phyloP scores from a whole-genome alignment of 2,888 invertebrate genomes.

The Sphinx pinastri region DNA sequence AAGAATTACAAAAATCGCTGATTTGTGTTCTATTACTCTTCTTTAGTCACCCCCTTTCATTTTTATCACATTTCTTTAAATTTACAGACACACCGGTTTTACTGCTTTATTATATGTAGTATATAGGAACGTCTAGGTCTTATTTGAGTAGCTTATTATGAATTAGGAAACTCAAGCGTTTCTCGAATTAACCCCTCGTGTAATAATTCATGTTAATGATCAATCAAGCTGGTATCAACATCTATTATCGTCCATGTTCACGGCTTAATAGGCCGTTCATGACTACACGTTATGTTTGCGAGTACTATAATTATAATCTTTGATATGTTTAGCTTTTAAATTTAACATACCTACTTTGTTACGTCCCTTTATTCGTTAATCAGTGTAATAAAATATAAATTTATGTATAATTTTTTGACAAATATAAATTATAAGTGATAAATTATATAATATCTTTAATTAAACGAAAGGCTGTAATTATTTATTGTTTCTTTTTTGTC shows the following conservation, averaged over 20 bases:
- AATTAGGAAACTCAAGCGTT: constrained; percentile 17
- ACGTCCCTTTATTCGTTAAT: too few species aligned
- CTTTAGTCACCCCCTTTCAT: too few species aligned
- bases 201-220: constrained; percentile 26
- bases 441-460: neutral
- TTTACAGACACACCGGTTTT: too few species aligned
- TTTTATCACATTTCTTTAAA: too few species aligned
- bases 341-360: neutral
- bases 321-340: neutral
- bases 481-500: neutral
- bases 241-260: constrained; percentile 12
- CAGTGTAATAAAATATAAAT: too few species aligned
- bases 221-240: constrained; percentile 25
- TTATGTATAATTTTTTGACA: neutral
- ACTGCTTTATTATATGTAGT: too few species aligned
- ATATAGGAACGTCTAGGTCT: constrained; percentile 27
- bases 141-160: constrained; percentile 19
- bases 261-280: constrained; percentile 19
- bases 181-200: constrained; percentile 10
- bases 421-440: neutral
- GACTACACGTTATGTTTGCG: constrained; percentile 7
- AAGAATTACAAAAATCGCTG: too few species aligned
- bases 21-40: too few species aligned
- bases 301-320: constrained; percentile 5
- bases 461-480: neutral